A percentile compares a stretch with the other conserved stretches of the same genome.
Evolutionary conservation across 2,797 vertebrate species (phyloP).

Genomic region (Pipistrellus pipistrellus): DNA sequence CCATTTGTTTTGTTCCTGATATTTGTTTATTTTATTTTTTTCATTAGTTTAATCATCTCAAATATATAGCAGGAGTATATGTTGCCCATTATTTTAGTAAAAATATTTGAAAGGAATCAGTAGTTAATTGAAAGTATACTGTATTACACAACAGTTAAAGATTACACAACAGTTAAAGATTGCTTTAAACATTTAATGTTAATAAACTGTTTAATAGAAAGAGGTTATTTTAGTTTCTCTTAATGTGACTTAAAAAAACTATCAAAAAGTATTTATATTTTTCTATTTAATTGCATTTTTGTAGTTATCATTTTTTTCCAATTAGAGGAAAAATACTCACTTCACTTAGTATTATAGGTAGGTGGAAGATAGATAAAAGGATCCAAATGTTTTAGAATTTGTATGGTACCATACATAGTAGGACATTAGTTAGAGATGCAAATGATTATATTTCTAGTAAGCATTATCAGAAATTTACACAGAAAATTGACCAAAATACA

Average conservation of each 20-base stretch:
- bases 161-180: neutral
- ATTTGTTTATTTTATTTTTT: conserved; percentile 30
- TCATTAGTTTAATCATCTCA: conserved; percentile 24
- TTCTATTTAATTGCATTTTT: conserved; percentile 44
- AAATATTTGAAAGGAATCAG: conserved; percentile 50
- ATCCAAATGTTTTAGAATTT: neutral
- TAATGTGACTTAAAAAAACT: neutral
- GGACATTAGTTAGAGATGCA: neutral
- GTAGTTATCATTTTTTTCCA: neutral
- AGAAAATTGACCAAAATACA: neutral
- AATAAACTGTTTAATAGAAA: conserved; percentile 20
- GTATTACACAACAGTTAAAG: neutral
- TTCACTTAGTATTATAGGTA: neutral
- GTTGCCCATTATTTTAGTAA: conserved; percentile 55
- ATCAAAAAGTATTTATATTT: neutral
- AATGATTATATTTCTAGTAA: neutral
- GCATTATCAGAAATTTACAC: neutral
- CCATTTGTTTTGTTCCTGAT: conserved; percentile 5
- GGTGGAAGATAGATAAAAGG: neutral
- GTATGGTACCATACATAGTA: neutral
- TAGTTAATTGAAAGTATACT: conserved; percentile 48
- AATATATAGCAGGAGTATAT: neutral
- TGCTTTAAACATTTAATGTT: conserved; percentile 56
- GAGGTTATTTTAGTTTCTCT: conserved; percentile 15
- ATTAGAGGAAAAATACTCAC: neutral